These are phyloP conservation scores for Lissonota sp. DNA, from an alignment of 2,888 invertebrate genomes.

Conservation along the genomic window DNA sequence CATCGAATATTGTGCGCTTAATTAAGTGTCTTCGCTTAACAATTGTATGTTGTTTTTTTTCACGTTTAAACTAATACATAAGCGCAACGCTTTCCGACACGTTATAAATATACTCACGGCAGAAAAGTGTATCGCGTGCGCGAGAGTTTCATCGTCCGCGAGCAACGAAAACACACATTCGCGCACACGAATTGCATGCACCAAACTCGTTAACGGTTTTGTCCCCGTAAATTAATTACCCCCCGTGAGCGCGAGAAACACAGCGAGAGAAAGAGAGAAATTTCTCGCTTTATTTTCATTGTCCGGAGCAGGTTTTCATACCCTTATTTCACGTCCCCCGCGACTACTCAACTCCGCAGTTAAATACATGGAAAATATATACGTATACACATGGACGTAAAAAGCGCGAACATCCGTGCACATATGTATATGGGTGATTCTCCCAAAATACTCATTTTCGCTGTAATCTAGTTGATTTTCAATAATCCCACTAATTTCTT, in stretches of 20 bases:
- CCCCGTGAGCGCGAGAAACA: constrained; percentile 51
- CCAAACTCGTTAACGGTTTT: constrained; percentile 78
- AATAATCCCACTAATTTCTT: no score
- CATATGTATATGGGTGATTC: constrained; percentile 3
- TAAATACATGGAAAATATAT: constrained; percentile 39
- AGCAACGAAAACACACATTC: constrained; percentile 38
- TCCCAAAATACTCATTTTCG: no score
- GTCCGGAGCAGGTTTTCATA: constrained; percentile 50
- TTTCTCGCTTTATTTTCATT: constrained; percentile 69
- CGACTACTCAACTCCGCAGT: constrained; percentile 41
- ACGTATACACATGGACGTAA: constrained; percentile 3
- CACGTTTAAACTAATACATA: constrained; percentile 17
- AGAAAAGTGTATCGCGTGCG: constrained; percentile 76
- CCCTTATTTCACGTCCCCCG: constrained; percentile 34
- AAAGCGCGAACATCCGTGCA: constrained; percentile 11
- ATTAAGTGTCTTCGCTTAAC: constrained; percentile 23
- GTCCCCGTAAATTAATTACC: constrained; percentile 79
- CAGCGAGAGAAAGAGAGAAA: constrained; percentile 29
- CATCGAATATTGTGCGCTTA: constrained; percentile 7
- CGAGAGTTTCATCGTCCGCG: constrained; percentile 65
- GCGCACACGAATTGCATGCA: constrained; percentile 72
- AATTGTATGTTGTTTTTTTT: constrained; percentile 13
- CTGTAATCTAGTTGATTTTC: no score
- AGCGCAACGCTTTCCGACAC: constrained; percentile 57
- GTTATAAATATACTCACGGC: constrained; percentile 71